Evolutionary conservation across 2,113 vertebrate species (phyloP), one percentile per base, ranked within the genome.

Genomic region (Osmerus mordax): DNA sequence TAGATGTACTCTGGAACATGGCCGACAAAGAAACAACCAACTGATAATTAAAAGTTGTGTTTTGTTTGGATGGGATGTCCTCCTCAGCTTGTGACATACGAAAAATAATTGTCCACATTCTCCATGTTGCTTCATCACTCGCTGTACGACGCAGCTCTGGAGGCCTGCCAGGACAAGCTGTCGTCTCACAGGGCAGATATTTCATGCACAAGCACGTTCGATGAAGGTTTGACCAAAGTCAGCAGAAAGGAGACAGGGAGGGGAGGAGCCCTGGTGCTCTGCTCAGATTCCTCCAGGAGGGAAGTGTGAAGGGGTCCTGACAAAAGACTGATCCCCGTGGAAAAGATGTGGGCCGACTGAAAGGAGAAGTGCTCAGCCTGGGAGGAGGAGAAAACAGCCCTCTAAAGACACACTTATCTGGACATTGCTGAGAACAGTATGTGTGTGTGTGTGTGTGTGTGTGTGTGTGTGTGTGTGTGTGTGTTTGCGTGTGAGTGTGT

Each of bases 331-430:
- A 65, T 67, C 71, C 59, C n/a, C 4, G 29, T 29, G 60, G 64
- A 67, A 67, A 52, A 51, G 23, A n/a, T 9, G 15, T 8, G 23
- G 63, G 63, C 53, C 16, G 71, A 54, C 14, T 19, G 72, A 67
- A 73, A 51, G 65, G 59, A 56, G 55, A 73, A 73, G 67, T 67
- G 51, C 67, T 67, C 72, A 23, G 72, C 32, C 52, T 61, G 72
- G 55, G 65, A 16, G 15, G 23, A 66, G 13, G 52, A 68, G 70
- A 72, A 56, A 23, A 73, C 60, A 73, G 67, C 61, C 65, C 36
- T 53, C 3, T 19, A 61, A 9, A 5, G 65, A n/a, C 65, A 60
- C 65, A 67, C 67, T 61, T 67, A 36, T 61, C 65, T 61, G 59
- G 32, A 60, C 64, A 51, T 21, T 47, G 51, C 28, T n/a, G n/a